These are phyloP conservation scores for Alsophila aescularia DNA, from an alignment of 2,888 invertebrate species.

Conservation along the genomic window DNA sequence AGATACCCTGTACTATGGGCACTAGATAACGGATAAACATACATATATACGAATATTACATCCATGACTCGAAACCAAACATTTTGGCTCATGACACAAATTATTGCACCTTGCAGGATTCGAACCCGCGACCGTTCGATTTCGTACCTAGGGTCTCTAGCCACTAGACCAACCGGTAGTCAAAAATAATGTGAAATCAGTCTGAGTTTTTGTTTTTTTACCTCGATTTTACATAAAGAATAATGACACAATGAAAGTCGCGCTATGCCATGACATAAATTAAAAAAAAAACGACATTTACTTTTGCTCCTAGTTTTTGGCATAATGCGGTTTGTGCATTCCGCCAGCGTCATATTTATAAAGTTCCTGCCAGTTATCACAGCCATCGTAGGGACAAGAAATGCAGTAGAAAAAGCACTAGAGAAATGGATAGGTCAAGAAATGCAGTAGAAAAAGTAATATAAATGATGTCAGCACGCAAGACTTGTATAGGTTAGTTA, in stretches of 20 bases:
- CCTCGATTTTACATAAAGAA: background rate
- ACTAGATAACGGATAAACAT: no score
- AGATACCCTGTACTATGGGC: no score
- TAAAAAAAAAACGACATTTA: background rate
- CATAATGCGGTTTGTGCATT: background rate
- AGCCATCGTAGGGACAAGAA: conserved; percentile 8
- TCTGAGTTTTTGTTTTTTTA: background rate
- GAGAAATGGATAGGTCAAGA: conserved; percentile 16
- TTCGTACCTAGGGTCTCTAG: no score
- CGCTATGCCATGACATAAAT: background rate
- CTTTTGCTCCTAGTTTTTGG: background rate
- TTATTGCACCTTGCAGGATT: no score
- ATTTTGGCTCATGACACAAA: no score
- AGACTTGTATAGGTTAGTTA: conserved; percentile 28
- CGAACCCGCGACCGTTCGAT: no score
- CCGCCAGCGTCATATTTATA: background rate
- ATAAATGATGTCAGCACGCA: conserved; percentile 21
- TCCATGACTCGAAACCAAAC: no score
- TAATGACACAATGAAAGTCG: background rate
- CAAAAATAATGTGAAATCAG: no score
- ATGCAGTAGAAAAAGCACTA: conserved; percentile 14
- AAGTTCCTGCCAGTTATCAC: background rate
- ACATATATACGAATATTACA: no score
- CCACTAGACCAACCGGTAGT: no score
- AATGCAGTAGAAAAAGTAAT: conserved; percentile 15